These are phyloP conservation scores for Phataginus tricuspis DNA, from an alignment of 2,797 vertebrate genomes.

Conservation along the genomic window DNA sequence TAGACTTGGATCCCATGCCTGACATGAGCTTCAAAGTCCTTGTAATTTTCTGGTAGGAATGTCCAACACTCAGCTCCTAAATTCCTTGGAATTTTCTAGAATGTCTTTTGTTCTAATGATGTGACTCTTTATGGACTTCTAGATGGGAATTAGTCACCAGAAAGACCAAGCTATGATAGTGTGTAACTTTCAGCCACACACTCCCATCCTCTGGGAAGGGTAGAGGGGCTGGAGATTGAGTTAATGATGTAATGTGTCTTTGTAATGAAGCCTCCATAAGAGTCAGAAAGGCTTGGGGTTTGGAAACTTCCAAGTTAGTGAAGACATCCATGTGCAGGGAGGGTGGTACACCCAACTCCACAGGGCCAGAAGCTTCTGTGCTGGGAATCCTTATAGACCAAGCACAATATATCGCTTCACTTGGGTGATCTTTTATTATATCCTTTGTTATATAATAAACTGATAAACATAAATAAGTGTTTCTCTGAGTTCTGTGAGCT, in stretches of 20 bases:
- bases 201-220: not conserved
- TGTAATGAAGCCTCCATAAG: not conserved
- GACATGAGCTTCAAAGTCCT: not conserved
- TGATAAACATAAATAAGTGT: not conserved
- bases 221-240: not conserved
- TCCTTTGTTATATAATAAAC: not conserved
- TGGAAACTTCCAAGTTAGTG: not conserved
- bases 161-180: not conserved
- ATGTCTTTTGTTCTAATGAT: not conserved
- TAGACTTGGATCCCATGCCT: not conserved
- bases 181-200: not conserved
- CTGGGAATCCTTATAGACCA: not conserved
- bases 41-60: not conserved
- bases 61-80: not conserved
- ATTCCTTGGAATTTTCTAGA: not conserved
- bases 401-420: not conserved
- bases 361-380: not conserved
- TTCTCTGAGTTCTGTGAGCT: not conserved
- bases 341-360: not conserved
- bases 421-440: not conserved
- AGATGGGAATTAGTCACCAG: not conserved
- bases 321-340: not conserved
- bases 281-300: not conserved
- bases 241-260: no score
- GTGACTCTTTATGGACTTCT: not conserved